Conservation (phyloP, 2,113 vertebrate species). For the Thymallus thymallus region DNA sequence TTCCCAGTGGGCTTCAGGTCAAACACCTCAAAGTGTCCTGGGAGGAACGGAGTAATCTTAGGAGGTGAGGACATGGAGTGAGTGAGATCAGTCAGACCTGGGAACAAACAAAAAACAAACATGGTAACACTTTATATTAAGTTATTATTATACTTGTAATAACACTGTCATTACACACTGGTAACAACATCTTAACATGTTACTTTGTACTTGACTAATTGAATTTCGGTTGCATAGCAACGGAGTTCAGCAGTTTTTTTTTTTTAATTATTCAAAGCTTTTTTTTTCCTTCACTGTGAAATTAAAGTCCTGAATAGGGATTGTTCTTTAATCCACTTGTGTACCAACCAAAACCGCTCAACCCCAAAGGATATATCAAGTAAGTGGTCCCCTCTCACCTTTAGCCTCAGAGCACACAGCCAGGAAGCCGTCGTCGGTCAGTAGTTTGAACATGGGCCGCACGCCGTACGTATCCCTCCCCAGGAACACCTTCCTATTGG, state of each 20-base stretch:
- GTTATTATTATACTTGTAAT: too few relatives aligned
- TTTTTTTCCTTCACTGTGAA: too few relatives aligned
- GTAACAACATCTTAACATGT: too few relatives aligned
- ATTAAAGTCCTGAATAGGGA: too few relatives aligned
- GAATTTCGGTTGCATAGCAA: too few relatives aligned
- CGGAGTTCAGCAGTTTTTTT: too few relatives aligned
- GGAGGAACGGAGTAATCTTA: constrained; percentile 79
- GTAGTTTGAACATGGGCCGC: constrained; percentile 84
- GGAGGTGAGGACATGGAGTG: constrained; percentile 70
- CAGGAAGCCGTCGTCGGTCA: constrained; percentile 88
- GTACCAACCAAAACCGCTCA: not conserved
- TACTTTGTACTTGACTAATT: too few relatives aligned
- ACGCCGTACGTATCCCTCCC: constrained; percentile 92
- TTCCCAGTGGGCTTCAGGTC: constrained; percentile 83
- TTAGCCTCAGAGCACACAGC: constrained; percentile 94
- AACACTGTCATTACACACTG: too few relatives aligned
- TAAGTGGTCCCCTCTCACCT: constrained; percentile 73
- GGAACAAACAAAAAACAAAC: constrained; percentile 4
- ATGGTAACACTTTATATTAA: too few relatives aligned
- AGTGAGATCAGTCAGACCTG: constrained; percentile 80
- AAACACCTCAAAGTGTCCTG: constrained; percentile 83
- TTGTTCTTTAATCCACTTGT: too few relatives aligned
- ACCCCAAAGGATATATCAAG: too few relatives aligned
- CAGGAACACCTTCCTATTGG: constrained; percentile 84
- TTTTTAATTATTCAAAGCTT: too few relatives aligned